phyloP scores from a whole-genome alignment of 2,113 vertebrate genomes.

The Nibea coibor region DNA sequence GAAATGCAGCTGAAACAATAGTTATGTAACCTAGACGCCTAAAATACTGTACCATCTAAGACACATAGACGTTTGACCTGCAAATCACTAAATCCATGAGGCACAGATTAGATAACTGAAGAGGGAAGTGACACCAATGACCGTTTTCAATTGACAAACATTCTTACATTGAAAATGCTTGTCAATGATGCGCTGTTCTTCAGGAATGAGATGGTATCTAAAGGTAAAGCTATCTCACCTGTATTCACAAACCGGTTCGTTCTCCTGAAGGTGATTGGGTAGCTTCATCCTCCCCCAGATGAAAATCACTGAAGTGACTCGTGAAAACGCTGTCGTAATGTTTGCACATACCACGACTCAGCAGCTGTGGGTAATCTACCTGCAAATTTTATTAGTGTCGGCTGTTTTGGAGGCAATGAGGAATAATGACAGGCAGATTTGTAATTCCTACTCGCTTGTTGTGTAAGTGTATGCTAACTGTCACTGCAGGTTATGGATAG shows the following conservation, averaged over 20 bases:
- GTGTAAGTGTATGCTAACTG: neutral
- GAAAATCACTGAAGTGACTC: neutral
- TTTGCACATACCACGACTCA: neutral
- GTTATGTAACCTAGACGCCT: no score
- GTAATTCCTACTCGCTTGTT: neutral
- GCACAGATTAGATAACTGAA: neutral
- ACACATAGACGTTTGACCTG: neutral
- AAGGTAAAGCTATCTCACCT: neutral
- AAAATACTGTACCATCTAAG: neutral
- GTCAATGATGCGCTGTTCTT: neutral
- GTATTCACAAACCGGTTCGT: slow-evolving; percentile 4
- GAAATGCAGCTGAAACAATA: neutral
- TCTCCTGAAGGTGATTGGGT: neutral
- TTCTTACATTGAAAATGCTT: no score
- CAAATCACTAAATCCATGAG: neutral
- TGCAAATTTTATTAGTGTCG: neutral
- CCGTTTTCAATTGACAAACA: neutral
- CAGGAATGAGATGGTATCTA: neutral
- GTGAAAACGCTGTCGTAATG: neutral
- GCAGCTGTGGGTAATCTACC: neutral
- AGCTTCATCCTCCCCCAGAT: neutral
- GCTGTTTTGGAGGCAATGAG: neutral
- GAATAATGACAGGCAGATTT: neutral
- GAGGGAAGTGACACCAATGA: no score
- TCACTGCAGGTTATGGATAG: neutral